phyloP scores from a whole-genome alignment of 2,888 invertebrate genomes.

The Andrena haemorrhoa region DNA sequence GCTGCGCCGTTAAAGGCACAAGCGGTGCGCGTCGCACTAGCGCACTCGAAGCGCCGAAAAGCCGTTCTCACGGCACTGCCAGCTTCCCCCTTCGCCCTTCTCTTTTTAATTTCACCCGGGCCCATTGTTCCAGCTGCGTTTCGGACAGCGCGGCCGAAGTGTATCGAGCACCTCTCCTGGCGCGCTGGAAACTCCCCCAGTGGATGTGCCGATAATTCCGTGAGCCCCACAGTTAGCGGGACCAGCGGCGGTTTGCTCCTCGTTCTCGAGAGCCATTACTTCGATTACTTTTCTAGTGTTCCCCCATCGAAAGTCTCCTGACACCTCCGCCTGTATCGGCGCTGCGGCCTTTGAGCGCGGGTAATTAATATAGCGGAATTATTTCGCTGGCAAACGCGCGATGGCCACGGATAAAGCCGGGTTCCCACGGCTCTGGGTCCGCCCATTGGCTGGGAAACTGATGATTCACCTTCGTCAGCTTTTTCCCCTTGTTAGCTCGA shows the following conservation, averaged over 20 bases:
- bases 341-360: slow-evolving; percentile 25
- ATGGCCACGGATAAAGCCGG: background rate
- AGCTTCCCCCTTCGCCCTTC: background rate
- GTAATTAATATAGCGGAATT: slow-evolving; percentile 49
- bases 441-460: background rate
- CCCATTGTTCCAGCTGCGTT: slow-evolving; percentile 52
- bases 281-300: slow-evolving; percentile 74
- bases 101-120: slow-evolving; percentile 26
- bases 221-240: slow-evolving; percentile 70
- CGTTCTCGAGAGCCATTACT: slow-evolving; percentile 73
- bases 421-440: background rate
- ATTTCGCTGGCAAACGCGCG: background rate
- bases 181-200: slow-evolving; percentile 51
- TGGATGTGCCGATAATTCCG: slow-evolving; percentile 71
- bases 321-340: slow-evolving; percentile 42
- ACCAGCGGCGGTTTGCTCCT: slow-evolving; percentile 49
- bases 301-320: slow-evolving; percentile 51
- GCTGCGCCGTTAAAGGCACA: background rate
- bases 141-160: slow-evolving; percentile 43
- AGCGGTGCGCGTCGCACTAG: background rate
- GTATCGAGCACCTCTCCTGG: slow-evolving; percentile 38
- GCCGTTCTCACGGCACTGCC: background rate
- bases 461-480: background rate
- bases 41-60: background rate
- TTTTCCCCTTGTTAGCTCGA: too few relatives aligned